Base-by-base conservation (phyloP, 1,140 invertebrate species). In the Phymorhynchus buccinoides region DNA sequence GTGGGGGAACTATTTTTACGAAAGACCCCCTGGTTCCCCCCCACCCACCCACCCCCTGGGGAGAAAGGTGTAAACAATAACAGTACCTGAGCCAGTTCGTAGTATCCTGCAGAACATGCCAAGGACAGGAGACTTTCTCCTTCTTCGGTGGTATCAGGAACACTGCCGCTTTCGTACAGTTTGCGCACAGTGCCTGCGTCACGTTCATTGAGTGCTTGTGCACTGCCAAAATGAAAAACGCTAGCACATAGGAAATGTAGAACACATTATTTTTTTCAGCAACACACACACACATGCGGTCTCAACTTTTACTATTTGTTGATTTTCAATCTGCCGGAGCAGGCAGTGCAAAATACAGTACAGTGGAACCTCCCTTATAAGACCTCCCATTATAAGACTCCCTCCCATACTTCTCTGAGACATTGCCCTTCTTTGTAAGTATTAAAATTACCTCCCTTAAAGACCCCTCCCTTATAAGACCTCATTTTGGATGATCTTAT, bases 51-150 rank as follows among this genome's bases (percentile, higher is more conserved):
- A 44, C 37, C n/a, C 9, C 37, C 32, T 73, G 14, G 3, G 44
- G 79, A 35, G 22, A 71, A 80, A 42, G 27, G 9, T 12, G 32
- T 39, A 62, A 42, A 42, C 30, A 16, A 39, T 42, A 32, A 75
- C 22, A 35, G 32, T 87, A 93, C 93, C 91, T 97, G 86, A 0
- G 98, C 97, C 32, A 99, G 97, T 93, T 99, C 98, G 62, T 97
- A 95, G 92, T 99, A 99, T 68, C 98, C 98, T 41, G 98, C 98
- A 93, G 98, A 99, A 93, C 98, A 99, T 0, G 98, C 98, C 79
- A 99, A 94, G 1, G 98, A 99, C n/a, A 99, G 94, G 1, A 99
- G 97, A 42, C 98, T 99, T 94, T 99, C 98, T 12, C 98, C 99
- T 93, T 99, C 93, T 92, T 99, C 98, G 4, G 98, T 99, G 92